Percentiles rank a stretch among this genome's conserved stretches.
These are phyloP conservation scores for Pocillopora grandis DNA, from an alignment of 92 coral and sea anemone genomes.

Conservation along the genomic window DNA sequence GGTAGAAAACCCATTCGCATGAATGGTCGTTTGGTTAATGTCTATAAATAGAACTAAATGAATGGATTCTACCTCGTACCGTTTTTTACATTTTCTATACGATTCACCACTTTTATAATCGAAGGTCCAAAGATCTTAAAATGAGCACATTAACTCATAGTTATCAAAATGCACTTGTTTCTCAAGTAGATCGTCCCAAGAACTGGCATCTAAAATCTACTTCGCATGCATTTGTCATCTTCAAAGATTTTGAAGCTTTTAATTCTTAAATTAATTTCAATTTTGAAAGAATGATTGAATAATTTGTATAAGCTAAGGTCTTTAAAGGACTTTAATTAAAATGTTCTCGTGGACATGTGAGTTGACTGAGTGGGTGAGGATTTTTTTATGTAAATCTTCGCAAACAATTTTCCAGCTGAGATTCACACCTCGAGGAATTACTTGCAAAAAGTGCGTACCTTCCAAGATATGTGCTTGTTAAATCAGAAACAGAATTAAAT, in stretches of 20 bases:
- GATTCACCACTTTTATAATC: background rate
- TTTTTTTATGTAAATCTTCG: background rate
- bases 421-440: background rate
- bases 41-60: background rate
- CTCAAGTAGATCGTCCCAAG: background rate
- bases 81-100: background rate
- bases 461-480: background rate
- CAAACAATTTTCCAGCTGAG: background rate
- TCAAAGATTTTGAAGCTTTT: background rate
- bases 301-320: background rate
- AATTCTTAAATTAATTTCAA: background rate
- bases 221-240: background rate
- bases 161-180: background rate
- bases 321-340: background rate
- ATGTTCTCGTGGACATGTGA: background rate
- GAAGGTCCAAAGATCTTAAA: background rate
- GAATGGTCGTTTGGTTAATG: conserved; percentile 2
- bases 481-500: background rate
- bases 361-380: background rate
- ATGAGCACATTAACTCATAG: background rate
- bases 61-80: background rate
- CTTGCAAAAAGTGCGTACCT: background rate
- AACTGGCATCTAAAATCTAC: background rate
- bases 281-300: background rate
- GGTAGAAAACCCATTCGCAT: background rate